phyloP scores from a whole-genome alignment of 2,113 vertebrate species.

The Arenaria interpres region DNA sequence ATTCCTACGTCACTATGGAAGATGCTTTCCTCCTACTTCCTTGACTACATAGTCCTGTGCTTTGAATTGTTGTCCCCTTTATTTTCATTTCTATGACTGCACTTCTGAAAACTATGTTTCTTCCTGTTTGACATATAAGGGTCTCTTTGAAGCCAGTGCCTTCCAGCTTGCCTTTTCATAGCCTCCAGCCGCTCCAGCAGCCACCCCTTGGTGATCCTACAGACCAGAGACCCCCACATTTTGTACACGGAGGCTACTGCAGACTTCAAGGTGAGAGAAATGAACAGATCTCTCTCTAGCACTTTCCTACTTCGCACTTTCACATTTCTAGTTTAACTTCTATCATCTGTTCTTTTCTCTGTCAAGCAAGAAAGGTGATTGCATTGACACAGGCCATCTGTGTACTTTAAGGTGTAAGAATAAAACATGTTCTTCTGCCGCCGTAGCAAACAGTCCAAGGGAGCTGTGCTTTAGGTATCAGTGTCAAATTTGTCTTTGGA shows the following conservation, averaged over 20 bases:
- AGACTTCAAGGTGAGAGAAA: not conserved
- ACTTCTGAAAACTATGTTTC: not conserved
- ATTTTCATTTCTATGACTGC: not conserved
- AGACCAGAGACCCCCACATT: not conserved
- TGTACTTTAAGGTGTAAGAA: not conserved
- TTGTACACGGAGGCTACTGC: not conserved
- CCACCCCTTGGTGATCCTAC: not conserved
- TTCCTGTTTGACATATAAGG: not conserved
- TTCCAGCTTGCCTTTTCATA: not conserved
- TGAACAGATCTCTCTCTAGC: not conserved
- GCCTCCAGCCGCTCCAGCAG: rapidly evolving
- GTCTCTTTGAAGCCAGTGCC: not conserved
- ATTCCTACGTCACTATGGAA: not conserved
- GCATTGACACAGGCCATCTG: conserved; percentile 21
- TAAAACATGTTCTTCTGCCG: not conserved
- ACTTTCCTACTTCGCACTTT: not conserved
- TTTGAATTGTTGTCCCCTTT: not conserved
- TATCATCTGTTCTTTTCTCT: conserved; percentile 30
- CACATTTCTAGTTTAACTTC: conserved; percentile 16
- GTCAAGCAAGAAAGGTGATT: not conserved
- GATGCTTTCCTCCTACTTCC: not conserved
- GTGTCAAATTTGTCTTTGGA: not conserved
- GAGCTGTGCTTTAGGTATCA: not conserved
- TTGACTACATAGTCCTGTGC: not conserved
- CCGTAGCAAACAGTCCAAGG: not conserved